Base-by-base conservation (phyloP, 2,888 invertebrate genomes). In the Monopis laevigella region DNA sequence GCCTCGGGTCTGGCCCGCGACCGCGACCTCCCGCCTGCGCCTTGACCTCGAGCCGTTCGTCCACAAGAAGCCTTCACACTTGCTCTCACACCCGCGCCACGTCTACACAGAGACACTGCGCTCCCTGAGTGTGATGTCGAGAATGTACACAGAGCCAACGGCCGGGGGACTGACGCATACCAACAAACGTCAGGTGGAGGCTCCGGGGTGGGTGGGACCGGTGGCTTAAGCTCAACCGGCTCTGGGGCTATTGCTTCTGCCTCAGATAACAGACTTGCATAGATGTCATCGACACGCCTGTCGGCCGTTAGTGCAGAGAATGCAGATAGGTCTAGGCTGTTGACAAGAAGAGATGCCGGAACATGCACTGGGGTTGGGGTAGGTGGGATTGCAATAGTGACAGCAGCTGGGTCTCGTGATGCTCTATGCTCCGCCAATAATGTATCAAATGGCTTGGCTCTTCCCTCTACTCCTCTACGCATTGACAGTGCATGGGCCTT, bases 401-500 rank as follows among this genome's bases (percentile, higher is more conserved):
- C 50, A 16, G 54, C 51, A 4, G 54, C 51, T 41, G 59, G 57
- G 45, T 88, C 88, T 51, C 86, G 84, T 45, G 86, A 82, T 24
- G 88, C 88, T 38, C 88, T 75, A 55, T 90, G 90, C 54, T 90
- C 90, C 26, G 87, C 85, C 46, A 91, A 80, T 41, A 92, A 72
- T 42, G 87, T 86, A 62, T 92, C 91, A 68, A 91, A 91, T 13
- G 87, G 82, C 65, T 89, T 88, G 43, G 84, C 84, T 38, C 92
- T 82, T 1, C 90, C 91, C 44, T 82, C 68, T 21, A 92, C 91
- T 13, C 86, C 85, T 47, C 91, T 72, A 43, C 90, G 73, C 49
- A 88, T 62, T 28, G 89, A 87, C 50, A 90, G 73, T 13, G 90
- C 86, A 60, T 86, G 86, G 26, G 85, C 84, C 56, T 86, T 86